Evolutionary conservation across 2,797 vertebrate genomes (phyloP), one percentile per base, ranked within the genome.

Genomic region (Mormyrops boulengeri): DNA sequence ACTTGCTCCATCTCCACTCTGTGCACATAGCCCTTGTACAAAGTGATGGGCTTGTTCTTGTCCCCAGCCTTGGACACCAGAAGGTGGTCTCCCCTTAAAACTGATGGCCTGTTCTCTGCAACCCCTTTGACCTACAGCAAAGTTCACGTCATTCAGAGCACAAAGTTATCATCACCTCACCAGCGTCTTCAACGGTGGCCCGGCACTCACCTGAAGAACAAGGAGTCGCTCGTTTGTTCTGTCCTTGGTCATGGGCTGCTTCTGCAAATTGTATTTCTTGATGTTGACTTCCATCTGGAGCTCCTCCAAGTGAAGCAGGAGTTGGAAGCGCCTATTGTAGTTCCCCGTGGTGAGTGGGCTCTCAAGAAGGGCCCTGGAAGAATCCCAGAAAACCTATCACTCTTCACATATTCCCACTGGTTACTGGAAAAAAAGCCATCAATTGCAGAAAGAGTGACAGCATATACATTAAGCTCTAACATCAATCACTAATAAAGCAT

Each of bases 221-320:
- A 99, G 96, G 62, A 98, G 94, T 0, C 44, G 91, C 84, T 90
- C 93, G 50, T 94, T 94, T 5, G 2, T 53, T 3, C 53, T 89
- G 89, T 98, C 96, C 90, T 17, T 91, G 88, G 90, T 94, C 97
- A 99, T 97, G 90, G 94, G 91, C 89, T 96, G 95, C 0, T 93
- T 90, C 47, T 90, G 89, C 91, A 97, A 93, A 94, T 98, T 95
- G 0, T 98, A 99, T 91, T 95, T 96, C 47, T 94, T 94, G 93
- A 98, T 97, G 91, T 98, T 97, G 80, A 94, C 94, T 91, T 98
- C 97, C 97, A 97, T 98, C 94, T 98, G 97, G 87, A 98, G 95
- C 94, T 99, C 98, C 90, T 99, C 98, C 90, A 99, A 93, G 93
- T 98, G 94, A n/a, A 99, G 95, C 90, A 99, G 95, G 88, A 97